phyloP scores from a whole-genome alignment of 2,113 vertebrate species.

The Clarias magur region DNA sequence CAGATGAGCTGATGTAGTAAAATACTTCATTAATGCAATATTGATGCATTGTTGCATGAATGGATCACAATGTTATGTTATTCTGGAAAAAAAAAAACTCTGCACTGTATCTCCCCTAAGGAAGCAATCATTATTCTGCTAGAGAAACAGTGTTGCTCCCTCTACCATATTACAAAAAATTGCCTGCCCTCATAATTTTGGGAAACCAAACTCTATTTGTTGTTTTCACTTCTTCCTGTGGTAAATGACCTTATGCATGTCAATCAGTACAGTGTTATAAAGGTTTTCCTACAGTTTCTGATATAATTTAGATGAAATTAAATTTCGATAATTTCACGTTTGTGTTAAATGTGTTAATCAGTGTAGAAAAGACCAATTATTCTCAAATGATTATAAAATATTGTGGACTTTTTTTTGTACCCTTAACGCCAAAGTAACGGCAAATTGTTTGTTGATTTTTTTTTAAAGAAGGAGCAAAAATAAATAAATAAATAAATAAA shows the following conservation, averaged over 20 bases:
- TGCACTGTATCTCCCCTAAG: background rate
- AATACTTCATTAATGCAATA: conserved; percentile 10
- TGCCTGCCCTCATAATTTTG: background rate
- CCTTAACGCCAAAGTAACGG: too few relatives aligned
- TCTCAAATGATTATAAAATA: too few relatives aligned
- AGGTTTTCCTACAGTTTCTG: too few relatives aligned
- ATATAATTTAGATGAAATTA: too few relatives aligned
- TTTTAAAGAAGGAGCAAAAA: too few relatives aligned
- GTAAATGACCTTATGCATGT: conserved; percentile 54
- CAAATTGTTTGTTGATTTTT: too few relatives aligned
- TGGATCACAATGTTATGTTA: background rate
- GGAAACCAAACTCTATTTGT: background rate
- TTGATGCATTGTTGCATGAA: conserved; percentile 2
- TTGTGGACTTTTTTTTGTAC: too few relatives aligned
- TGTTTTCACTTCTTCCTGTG: background rate
- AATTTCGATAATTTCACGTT: too few relatives aligned
- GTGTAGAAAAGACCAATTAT: too few relatives aligned
- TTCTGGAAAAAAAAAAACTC: background rate
- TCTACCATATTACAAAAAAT: background rate
- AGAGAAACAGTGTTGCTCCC: background rate
- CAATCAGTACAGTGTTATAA: conserved; percentile 47
- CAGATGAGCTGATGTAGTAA: conserved; percentile 44
- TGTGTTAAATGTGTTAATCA: too few relatives aligned
- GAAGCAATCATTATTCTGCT: background rate
- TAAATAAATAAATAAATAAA: too few relatives aligned